These are phyloP conservation scores for Scotopteryx bipunctaria DNA, from an alignment of 2,888 invertebrate genomes.

Conservation along the genomic window DNA sequence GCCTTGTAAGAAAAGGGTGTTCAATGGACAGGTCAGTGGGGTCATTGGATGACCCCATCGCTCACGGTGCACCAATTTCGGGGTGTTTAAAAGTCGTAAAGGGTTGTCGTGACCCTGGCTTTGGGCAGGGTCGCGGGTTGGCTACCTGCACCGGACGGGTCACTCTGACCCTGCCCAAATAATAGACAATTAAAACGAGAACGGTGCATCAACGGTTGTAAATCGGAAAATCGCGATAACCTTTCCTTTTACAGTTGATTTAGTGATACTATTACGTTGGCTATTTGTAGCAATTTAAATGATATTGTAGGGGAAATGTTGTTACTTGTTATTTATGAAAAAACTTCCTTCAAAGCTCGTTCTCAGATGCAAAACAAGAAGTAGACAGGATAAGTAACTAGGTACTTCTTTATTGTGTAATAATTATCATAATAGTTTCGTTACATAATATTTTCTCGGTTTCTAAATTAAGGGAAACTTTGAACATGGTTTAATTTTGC, in stretches of 20 bases:
- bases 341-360: slow-evolving; percentile 16
- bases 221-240: slow-evolving; percentile 77
- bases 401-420: too few species aligned
- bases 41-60: slow-evolving; percentile 81
- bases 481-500: too few species aligned
- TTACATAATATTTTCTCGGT: too few species aligned
- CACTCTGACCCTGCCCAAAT: slow-evolving; percentile 63
- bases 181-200: slow-evolving; percentile 80
- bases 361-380: slow-evolving; percentile 1
- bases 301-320: slow-evolving; percentile 36
- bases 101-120: slow-evolving; percentile 72
- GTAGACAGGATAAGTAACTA: too few species aligned
- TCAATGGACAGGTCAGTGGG: slow-evolving; percentile 73
- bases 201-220: slow-evolving; percentile 67
- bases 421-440: too few species aligned
- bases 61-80: slow-evolving; percentile 80
- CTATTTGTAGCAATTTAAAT: slow-evolving; percentile 57
- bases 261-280: slow-evolving; percentile 49
- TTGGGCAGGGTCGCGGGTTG: slow-evolving; percentile 73
- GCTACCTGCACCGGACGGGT: slow-evolving; percentile 69
- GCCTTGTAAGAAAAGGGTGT: slow-evolving; percentile 78
- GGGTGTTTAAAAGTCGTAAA: slow-evolving; percentile 78
- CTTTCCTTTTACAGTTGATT: slow-evolving; percentile 56
- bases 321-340: slow-evolving; percentile 26
- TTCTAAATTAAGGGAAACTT: neutral